Evolutionary conservation across 2,888 invertebrate genomes (phyloP), one percentile per base, ranked within the genome.

Genomic region (Serrognathus titanus): DNA sequence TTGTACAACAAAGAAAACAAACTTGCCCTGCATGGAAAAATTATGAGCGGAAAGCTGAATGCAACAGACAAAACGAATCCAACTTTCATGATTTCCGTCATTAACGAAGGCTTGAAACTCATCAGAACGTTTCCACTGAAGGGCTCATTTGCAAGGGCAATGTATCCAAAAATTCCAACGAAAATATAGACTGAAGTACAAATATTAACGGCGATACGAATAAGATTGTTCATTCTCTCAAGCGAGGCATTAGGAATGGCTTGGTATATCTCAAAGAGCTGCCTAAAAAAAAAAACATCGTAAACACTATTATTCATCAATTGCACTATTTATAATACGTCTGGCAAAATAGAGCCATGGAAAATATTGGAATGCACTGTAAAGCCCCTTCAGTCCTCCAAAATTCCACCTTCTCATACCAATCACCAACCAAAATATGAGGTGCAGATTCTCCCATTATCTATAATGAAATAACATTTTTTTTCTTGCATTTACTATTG

Each of bases 291-390:
- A 16, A 36, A 16, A 16, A 16, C 16, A 16, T 16, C 13, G 13
- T n/a, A 48, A 11, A 16, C 16, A 16, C 3, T 16, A 3, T 12
- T 36, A 12, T 8, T 8, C 13, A 12, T 37, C 6, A n/a, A 38
- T 2, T 4, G 8, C 2, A 16, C 7, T 38, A 11, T 31, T 5
- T 31, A 31, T 31, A 37, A 86, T 84, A 93, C 87, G 97, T 95
- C 80, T 98, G 98, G 79, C 98, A 98, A 62, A 94, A 95, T 53
- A 97, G 81, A 0, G 97, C 96, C 90, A 97, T 94, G 9, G 95
- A 91, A 78, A 97, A 94, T 66, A 98, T 97, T 0, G 98, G 98
- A 63, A 97, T 81, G 73, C 95, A 94, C 69, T 94, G 94, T 49
- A 97, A 80, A 56, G 96, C 80, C 0, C 97, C 97, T 0, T 88